Evolutionary conservation across 1,140 invertebrate species (phyloP).

Genomic region (Zaprionus ornatus): DNA sequence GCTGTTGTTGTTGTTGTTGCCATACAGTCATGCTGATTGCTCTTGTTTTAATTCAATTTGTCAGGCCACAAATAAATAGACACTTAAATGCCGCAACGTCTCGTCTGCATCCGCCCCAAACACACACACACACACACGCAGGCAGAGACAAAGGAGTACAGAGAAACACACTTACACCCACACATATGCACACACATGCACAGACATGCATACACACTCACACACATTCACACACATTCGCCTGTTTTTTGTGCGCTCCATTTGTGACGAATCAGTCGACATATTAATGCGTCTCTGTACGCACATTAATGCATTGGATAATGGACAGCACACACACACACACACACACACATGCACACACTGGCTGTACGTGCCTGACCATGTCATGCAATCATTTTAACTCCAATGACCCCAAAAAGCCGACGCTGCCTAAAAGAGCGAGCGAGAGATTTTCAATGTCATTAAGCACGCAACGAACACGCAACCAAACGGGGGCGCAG

Average conservation of each 20-base stretch:
- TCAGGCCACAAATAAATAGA: conserved; percentile 59
- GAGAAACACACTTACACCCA: background rate
- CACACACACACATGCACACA: conserved; percentile 4
- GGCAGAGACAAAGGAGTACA: background rate
- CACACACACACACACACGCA: background rate
- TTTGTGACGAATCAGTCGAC: conserved; percentile 35
- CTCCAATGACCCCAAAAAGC: conserved; percentile 52
- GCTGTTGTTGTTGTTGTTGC: conserved; percentile 3
- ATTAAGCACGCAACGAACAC: conserved; percentile 19
- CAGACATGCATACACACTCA: background rate
- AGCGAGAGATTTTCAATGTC: conserved; percentile 40
- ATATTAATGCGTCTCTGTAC: conserved; percentile 76
- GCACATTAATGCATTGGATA: conserved; percentile 76
- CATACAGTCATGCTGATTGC: conserved; percentile 28
- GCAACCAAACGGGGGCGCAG: background rate
- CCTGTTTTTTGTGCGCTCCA: background rate
- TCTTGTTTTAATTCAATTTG: conserved; percentile 75
- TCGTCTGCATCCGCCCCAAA: conserved; percentile 53
- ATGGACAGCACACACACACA: conserved; percentile 43
- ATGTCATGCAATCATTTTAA: conserved; percentile 51
- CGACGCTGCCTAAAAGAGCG: conserved; percentile 1
- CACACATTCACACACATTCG: background rate
- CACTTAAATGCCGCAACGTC: conserved; percentile 45
- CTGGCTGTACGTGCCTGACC: conserved; percentile 38
- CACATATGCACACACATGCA: background rate